Evolutionary conservation across 2,797 vertebrate species (phyloP), one percentile per base, ranked within the genome.

Genomic region (Muraenolepis orangiensis): DNA sequence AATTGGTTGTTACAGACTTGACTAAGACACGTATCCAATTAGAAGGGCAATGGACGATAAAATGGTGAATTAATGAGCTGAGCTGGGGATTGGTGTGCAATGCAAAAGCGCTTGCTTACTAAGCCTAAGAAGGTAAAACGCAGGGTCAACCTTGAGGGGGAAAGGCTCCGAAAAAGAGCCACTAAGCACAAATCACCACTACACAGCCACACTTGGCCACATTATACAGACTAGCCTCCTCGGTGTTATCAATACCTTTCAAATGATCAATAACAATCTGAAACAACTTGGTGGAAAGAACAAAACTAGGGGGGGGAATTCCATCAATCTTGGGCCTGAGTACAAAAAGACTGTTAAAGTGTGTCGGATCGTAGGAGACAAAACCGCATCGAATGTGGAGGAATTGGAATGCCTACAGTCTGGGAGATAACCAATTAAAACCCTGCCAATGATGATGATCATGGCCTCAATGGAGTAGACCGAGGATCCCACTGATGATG

Each of bases 401-500:
- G 75, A 79, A 78, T 80, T 72, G 72, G 32, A 86, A 67, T 71
- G 71, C 78, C 77, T 30, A 66, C 46, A 77, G 77, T 82, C 78
- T 77, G 84, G 72, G 76, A 74, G 76, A 76, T 72, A 64, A 80
- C 79, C 72, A 70, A 78, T 85, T 81, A 81, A 82, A 82, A 84
- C 72, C 36, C 42, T 76, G 77, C 67, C 66, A 81, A 82, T 42
- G 79, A 87, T 70, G 74, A 83, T 86, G 80, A 82, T 38, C 78
- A 87, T 69, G 74, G 83, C 86, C 87, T 78, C 74, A 72, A 78
- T 82, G 84, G 88, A 89, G 6, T 23, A 12, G 26, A 40, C 72
- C 80, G 74, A 88, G 83, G 85, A 85, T 85, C 84, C 72, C 80
- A 82, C 84, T 76, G 64, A 80, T 79, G 82, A 77, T 82, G 82